Percentiles rank a stretch among this genome's conserved stretches.
Evolutionary conservation across 2,113 vertebrate species (phyloP).

Genomic region (Campylomormyrus tamandua): DNA sequence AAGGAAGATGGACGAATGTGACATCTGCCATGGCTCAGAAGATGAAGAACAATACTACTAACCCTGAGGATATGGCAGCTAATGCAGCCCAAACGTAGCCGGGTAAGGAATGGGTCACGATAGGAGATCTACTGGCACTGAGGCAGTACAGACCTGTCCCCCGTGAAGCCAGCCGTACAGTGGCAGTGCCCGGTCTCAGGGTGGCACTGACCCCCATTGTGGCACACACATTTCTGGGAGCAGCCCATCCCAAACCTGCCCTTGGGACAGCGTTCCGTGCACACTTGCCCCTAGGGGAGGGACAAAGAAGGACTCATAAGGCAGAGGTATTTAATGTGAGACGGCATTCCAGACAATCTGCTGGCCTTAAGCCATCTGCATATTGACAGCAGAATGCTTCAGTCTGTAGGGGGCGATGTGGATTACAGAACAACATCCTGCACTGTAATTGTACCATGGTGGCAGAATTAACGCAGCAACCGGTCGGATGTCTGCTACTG

Average conservation of each 20-base stretch:
- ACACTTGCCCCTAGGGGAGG: slow-evolving; percentile 66
- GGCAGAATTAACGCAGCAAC: not conserved
- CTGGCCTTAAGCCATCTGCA: not conserved
- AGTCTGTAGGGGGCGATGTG: not conserved
- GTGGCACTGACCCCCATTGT: slow-evolving; percentile 73
- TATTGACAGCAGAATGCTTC: not conserved
- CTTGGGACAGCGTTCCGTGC: slow-evolving; percentile 68
- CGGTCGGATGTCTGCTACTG: not conserved
- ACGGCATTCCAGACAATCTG: not conserved
- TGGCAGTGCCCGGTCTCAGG: slow-evolving; percentile 65
- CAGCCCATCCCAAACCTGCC: slow-evolving; percentile 69
- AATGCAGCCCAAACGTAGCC: not conserved
- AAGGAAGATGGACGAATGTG: not conserved
- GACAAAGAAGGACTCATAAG: not conserved
- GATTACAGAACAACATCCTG: not conserved
- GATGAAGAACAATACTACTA: not conserved
- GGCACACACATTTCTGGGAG: slow-evolving; percentile 68
- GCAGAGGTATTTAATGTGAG: not conserved
- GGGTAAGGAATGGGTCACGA: not conserved
- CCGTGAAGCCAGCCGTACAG: slow-evolving; percentile 71
- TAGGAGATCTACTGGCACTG: not conserved
- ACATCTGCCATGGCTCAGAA: not conserved
- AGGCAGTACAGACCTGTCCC: slow-evolving; percentile 55
- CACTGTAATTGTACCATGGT: not conserved
- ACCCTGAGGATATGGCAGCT: not conserved